Evolutionary conservation across 2,797 vertebrate genomes (phyloP), one percentile per base, ranked within the genome.

Genomic region (Jordanella pulchra): DNA sequence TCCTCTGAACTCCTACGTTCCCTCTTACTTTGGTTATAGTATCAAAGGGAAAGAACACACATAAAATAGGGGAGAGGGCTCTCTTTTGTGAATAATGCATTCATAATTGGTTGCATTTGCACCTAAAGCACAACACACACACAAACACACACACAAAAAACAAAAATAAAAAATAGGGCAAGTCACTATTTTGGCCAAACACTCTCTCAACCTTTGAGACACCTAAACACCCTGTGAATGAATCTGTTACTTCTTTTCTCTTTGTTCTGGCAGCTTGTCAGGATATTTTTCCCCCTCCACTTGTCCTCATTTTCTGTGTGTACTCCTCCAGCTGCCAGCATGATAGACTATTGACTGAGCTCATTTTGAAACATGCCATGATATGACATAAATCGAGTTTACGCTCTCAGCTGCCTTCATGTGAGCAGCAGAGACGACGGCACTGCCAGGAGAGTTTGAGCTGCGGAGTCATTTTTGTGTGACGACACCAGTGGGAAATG

Each of bases 61-160:
- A 83, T 82, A 75, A 84, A 89, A 84, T 81, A 82, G 77, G 77
- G 71, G 75, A 79, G 85, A 84, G 68, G 82, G 73, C 75, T 86
- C 80, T 86, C 86, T 91, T 91, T 87, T 86, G 88, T 92, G 87
- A 91, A 92, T 93, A 91, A 92, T 93, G 82, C 85, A 92, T 92
- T 87, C 88, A 88, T 84, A 90, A 88, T 90, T 75, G 86, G 84
- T 83, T 83, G 60, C 70, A 77, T 80, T 81, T 60, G 70, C 79
- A 63, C 73, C 89, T 85, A 82, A 82, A 84, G 71, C 75, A 71
- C 73, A 83, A 65, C 39, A 76, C 35, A 39, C 35, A 39, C 35
- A 39, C n/a, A n/a, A n/a, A n/a, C n/a, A n/a, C n/a, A n/a, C n/a
- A n/a, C n/a, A n/a, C n/a, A n/a, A n/a, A 70, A 73, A 75, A 72